These are phyloP conservation scores for Apogon hyalosoma DNA, from an alignment of 2,797 vertebrate genomes.

Conservation along the genomic window DNA sequence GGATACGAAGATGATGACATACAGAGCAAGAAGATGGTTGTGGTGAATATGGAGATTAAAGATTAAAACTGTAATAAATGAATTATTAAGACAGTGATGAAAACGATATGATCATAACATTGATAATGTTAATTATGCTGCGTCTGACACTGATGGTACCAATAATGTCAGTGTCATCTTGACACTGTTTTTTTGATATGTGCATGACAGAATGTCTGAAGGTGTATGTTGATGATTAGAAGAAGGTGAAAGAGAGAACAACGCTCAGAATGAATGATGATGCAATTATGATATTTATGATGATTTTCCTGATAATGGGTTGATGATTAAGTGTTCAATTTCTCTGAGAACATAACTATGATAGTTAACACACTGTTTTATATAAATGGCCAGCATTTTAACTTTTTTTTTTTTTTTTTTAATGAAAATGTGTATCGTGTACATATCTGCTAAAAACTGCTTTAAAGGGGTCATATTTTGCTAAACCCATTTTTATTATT, in stretches of 20 bases:
- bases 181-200: background rate
- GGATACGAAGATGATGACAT: constrained; percentile 49
- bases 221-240: background rate
- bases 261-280: constrained; percentile 3
- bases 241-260: background rate
- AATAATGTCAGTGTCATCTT: background rate
- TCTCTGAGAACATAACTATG: background rate
- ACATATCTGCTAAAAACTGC: constrained; percentile 1
- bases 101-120: background rate
- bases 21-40: constrained; percentile 23
- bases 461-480: no score
- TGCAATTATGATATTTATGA: background rate
- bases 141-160: background rate
- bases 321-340: background rate
- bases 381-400: background rate
- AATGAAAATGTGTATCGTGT: background rate
- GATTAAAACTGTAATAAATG: background rate
- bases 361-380: background rate
- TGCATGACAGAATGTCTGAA: background rate
- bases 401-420: background rate
- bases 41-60: constrained; percentile 24
- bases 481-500: no score
- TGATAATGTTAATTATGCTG: background rate
- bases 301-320: background rate
- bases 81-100: constrained; percentile 23